Evolutionary conservation across 2,888 invertebrate genomes (phyloP), one percentile per base, ranked within the genome.

Genomic region (Heteromurus nitidus): DNA sequence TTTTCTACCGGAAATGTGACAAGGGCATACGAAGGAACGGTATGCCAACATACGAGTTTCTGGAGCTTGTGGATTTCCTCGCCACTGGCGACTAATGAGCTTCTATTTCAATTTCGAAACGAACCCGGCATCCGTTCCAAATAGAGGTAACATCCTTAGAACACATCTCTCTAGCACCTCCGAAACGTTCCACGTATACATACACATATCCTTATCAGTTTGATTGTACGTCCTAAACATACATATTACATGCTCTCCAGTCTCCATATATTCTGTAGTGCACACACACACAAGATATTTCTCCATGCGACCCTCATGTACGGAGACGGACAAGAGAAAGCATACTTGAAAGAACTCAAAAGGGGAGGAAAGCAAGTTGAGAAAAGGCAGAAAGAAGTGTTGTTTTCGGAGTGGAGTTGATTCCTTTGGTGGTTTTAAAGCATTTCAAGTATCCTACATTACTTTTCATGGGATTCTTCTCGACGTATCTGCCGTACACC

Each of bases 61-160:
- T n/a, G n/a, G n/a, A n/a, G n/a, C n/a, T n/a, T n/a, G n/a, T n/a
- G n/a, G n/a, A n/a, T n/a, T n/a, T n/a, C n/a, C n/a, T n/a, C 64
- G 47, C 62, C 22, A 13, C 47, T 47, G n/a, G 5, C 72, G 58
- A 68, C 77, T 82, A 82, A 82, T 82, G 82, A 82, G 82, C 73
- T 82, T 73, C 77, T 82, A 82, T 82, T 82, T 82, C 82, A 73
- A 82, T 82, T 77, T 82, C 58, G 60, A 76, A 76, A 68, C 60
- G 76, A 60, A 60, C 60, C 24, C 44, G 2, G 31, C 76, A 60
- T 68, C 76, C 76, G 60, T 20, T 68, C 47, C 67, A 76, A 76
- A 76, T 47, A 47, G 11, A n/a, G n/a, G 47, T n/a, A n/a, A n/a
- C n/a, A n/a, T n/a, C n/a, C n/a, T n/a, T n/a, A n/a, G n/a, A n/a